A percentile compares a stretch with the other conserved stretches of the same genome.
Evolutionary conservation across 2,888 invertebrate genomes (phyloP).

Genomic region (Rhimphoctona megacephalus): DNA sequence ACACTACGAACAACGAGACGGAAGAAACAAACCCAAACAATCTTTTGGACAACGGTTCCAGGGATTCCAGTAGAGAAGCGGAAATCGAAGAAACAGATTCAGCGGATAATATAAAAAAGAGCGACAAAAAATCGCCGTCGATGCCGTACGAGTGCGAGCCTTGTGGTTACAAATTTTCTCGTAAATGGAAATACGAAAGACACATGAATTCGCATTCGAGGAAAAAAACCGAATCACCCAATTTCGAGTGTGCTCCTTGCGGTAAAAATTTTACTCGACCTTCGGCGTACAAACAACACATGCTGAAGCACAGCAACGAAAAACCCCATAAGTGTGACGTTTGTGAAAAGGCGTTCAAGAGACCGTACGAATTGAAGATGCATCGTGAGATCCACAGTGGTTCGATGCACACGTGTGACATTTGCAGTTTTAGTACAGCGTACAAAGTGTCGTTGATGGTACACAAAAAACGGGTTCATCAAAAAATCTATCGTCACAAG

Average conservation of each 20-base stretch:
- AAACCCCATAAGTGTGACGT: constrained; percentile 65
- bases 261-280: constrained; percentile 33
- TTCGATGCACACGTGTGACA: constrained; percentile 62
- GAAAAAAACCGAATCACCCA: constrained; percentile 28
- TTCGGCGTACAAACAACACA: constrained; percentile 59
- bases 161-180: constrained; percentile 56
- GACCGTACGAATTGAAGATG: constrained; percentile 69
- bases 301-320: constrained; percentile 63
- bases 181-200: constrained; percentile 57
- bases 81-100: neutral
- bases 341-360: constrained; percentile 68
- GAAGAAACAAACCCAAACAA: neutral
- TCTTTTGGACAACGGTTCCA: neutral
- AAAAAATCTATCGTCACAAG: constrained; percentile 60
- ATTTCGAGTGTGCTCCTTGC: constrained; percentile 31
- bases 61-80: neutral
- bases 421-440: constrained; percentile 56
- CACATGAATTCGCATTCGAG: constrained; percentile 61
- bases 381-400: constrained; percentile 72
- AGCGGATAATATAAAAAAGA: neutral
- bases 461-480: constrained; percentile 68
- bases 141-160: constrained; percentile 43
- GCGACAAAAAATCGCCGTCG: neutral
- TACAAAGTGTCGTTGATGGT: constrained; percentile 68
- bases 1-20: neutral